Conservation (phyloP, 2,113 vertebrate genomes). For the Cyanocitta stelleri region DNA sequence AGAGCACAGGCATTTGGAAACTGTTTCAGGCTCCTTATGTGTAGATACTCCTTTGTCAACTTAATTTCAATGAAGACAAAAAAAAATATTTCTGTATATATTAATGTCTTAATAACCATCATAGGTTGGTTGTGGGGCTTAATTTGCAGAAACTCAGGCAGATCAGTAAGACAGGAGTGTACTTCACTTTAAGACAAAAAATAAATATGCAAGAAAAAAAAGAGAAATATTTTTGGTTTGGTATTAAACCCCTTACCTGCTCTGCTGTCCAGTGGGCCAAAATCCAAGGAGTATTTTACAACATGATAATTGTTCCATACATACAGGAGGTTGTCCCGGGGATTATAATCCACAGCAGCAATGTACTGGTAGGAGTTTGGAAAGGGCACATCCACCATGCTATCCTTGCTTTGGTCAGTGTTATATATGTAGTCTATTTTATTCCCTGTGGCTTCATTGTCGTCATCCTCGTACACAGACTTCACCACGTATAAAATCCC, state of each 20-base stretch:
- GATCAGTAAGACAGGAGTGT: background rate
- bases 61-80: background rate
- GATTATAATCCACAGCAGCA: constrained; percentile 99
- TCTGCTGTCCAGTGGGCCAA: constrained; percentile 89
- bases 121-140: background rate
- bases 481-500: constrained; percentile 96
- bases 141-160: background rate
- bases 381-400: constrained; percentile 91
- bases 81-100: background rate
- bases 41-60: background rate
- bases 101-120: background rate
- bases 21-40: background rate
- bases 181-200: background rate
- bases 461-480: constrained; percentile 95
- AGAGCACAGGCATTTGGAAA: background rate
- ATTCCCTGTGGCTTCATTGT: constrained; percentile 97
- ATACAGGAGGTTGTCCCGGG: constrained; percentile 94
- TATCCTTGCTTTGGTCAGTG: constrained; percentile 94
- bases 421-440: constrained; percentile 99
- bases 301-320: constrained; percentile 99
- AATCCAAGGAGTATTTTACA: constrained; percentile 96
- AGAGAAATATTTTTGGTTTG: background rate
- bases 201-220: background rate
- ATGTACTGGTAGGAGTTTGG: constrained; percentile 99
- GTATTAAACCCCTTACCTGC: constrained; percentile 76